Conservation (phyloP, 2,113 vertebrate species). For the Struthio camelus region DNA sequence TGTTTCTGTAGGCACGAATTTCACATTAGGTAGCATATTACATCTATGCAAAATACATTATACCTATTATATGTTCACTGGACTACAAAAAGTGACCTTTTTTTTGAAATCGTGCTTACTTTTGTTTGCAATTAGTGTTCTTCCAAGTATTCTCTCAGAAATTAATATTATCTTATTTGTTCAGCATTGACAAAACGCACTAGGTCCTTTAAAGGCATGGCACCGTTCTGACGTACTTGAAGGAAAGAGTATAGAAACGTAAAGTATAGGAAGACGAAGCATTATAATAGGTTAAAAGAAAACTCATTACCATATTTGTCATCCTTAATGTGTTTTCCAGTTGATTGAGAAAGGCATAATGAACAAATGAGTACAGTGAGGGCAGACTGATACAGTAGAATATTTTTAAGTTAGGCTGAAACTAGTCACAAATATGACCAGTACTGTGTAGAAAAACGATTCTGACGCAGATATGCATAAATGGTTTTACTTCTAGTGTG, state of each 20-base stretch:
- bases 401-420: background rate
- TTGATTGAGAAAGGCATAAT: background rate
- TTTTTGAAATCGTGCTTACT: background rate
- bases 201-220: background rate
- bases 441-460: background rate
- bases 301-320: background rate
- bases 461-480: background rate
- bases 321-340: background rate
- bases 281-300: background rate
- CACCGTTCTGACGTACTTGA: background rate
- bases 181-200: background rate
- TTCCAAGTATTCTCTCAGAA: background rate
- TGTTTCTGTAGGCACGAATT: background rate
- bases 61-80: background rate
- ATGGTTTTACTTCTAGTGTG: background rate
- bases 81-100: background rate
- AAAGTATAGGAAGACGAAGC: background rate
- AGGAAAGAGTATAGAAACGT: background rate
- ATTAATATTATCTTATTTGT: background rate
- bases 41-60: background rate
- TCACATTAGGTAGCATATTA: background rate
- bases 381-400: background rate
- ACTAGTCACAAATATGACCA: background rate
- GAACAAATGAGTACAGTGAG: background rate
- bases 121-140: constrained; percentile 35